A percentile compares a stretch with the other conserved stretches of the same genome.
These are phyloP conservation scores for Torymus texanus DNA, from an alignment of 2,888 invertebrate genomes.

Conservation along the genomic window DNA sequence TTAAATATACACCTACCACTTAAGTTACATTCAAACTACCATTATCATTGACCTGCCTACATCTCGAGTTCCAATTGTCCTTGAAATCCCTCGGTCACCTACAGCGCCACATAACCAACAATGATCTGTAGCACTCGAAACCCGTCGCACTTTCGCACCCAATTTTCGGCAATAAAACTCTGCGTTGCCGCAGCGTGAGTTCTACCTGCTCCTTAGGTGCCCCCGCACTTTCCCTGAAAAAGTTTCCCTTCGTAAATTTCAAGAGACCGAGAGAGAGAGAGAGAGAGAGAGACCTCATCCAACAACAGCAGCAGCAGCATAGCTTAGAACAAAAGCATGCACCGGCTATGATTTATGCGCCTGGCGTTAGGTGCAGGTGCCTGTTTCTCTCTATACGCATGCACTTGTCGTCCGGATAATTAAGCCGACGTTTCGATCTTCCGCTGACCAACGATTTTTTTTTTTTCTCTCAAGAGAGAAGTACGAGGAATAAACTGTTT, in stretches of 20 bases:
- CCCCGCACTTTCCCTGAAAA: conserved; percentile 43
- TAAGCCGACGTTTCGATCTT: conserved; percentile 66
- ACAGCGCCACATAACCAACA: too few species aligned
- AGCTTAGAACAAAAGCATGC: conserved; percentile 25
- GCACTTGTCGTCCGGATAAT: conserved; percentile 67
- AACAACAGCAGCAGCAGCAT: background rate
- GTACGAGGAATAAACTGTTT: background rate
- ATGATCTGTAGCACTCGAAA: too few species aligned
- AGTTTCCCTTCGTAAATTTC: conserved; percentile 44
- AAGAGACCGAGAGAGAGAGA: background rate
- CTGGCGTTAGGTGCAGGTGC: conserved; percentile 57
- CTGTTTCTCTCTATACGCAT: conserved; percentile 50
- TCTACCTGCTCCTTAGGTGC: conserved; percentile 21
- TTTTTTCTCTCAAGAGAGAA: conserved; percentile 30
- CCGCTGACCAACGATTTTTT: conserved; percentile 51
- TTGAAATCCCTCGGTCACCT: too few species aligned
- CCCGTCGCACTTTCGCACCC: conserved; percentile 39
- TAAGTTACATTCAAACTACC: too few species aligned
- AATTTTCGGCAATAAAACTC: conserved; percentile 45
- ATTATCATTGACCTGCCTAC: too few species aligned
- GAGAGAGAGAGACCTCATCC: conserved; percentile 37
- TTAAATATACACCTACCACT: too few species aligned
- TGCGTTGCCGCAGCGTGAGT: background rate
- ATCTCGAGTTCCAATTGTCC: too few species aligned
- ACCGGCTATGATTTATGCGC: conserved; percentile 64